Conservation (phyloP, 2,797 vertebrate species). For the Sebastes itinus region DNA sequence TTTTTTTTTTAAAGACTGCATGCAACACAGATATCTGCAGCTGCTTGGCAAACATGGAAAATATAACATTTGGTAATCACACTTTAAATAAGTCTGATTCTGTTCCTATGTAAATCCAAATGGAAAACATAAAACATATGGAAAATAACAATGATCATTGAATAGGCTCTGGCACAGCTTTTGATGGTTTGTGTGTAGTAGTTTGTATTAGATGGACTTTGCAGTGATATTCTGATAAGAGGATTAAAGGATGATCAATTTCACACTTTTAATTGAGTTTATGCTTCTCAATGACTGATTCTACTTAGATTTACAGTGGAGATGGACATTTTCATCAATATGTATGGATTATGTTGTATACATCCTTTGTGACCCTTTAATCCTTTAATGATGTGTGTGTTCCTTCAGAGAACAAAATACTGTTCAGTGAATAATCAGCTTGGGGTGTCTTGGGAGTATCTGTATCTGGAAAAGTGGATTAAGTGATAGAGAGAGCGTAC, state of each 20-base stretch:
- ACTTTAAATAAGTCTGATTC: neutral
- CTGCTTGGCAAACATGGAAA: neutral
- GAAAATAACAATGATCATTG: neutral
- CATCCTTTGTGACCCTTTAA: neutral
- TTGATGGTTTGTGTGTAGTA: neutral
- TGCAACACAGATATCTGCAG: neutral
- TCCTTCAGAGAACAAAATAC: neutral
- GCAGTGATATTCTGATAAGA: neutral
- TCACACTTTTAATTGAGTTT: neutral
- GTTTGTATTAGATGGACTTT: neutral
- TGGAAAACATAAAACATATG: neutral
- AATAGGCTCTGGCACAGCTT: neutral
- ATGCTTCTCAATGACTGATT: neutral
- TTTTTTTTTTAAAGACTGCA: neutral
- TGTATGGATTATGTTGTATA: neutral
- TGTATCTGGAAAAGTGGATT: neutral
- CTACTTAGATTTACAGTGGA: neutral
- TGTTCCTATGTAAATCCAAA: constrained; percentile 25
- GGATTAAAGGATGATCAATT: neutral
- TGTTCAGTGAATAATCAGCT: neutral
- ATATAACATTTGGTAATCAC: neutral
- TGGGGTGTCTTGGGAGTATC: too few relatives aligned
- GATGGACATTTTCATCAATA: neutral
- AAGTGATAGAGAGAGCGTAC: constrained; percentile 79
- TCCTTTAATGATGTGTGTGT: neutral